A percentile compares a stretch with the other conserved stretches of the same genome.
Conservation (phyloP, 1,140 invertebrate genomes). For the Aphidius ervi region DNA sequence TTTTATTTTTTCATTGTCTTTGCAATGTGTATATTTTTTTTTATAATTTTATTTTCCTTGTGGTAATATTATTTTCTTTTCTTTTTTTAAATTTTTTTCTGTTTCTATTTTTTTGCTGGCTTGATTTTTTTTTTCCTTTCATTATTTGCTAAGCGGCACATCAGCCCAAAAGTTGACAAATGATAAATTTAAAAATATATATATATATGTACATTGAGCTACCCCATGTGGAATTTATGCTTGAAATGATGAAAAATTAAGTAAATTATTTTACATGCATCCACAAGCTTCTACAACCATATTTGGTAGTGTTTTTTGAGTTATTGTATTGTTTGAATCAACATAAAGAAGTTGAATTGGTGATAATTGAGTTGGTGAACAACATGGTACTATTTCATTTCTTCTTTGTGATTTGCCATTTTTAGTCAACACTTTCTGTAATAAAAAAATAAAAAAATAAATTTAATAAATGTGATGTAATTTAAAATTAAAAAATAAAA, state of each 20-base stretch:
- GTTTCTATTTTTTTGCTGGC: neutral
- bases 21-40: slow-evolving; percentile 13
- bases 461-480: too few relatives aligned
- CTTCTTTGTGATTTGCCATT: slow-evolving; percentile 37
- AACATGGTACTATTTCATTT: slow-evolving; percentile 67
- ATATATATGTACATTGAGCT: too few relatives aligned
- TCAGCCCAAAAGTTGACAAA: neutral
- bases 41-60: neutral
- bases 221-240: slow-evolving; percentile 7
- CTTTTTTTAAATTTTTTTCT: neutral
- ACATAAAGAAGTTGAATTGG: slow-evolving; percentile 70
- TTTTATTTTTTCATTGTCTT: neutral
- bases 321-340: slow-evolving; percentile 69
- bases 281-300: slow-evolving; percentile 81
- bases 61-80: neutral
- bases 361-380: slow-evolving; percentile 71
- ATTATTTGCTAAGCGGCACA: neutral
- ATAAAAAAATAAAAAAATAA: too few relatives aligned
- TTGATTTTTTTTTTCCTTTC: neutral
- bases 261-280: slow-evolving; percentile 62
- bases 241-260: slow-evolving; percentile 4
- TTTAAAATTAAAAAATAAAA: neutral
- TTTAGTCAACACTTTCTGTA: slow-evolving; percentile 55
- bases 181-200: slow-evolving; percentile 4
- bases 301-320: slow-evolving; percentile 72